phyloP scores from a whole-genome alignment of 2,888 invertebrate genomes.

The Caenorhabditis drosophilae region DNA sequence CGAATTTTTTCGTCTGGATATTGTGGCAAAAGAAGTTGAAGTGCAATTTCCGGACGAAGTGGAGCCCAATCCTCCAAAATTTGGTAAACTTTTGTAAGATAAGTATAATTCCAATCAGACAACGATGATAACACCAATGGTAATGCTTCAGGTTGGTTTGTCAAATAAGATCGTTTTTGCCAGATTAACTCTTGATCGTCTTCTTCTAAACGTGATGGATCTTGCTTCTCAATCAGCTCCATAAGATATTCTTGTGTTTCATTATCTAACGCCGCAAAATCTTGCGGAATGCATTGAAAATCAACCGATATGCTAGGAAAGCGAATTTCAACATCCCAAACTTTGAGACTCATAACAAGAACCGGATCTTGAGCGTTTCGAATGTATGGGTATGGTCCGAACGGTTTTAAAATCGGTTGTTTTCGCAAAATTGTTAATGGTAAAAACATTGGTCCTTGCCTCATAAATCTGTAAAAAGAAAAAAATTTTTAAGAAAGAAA shows the following conservation, averaged over 20 bases:
- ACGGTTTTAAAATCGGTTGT: conserved; percentile 54
- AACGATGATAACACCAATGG: conserved; percentile 60
- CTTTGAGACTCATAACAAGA: conserved; percentile 55
- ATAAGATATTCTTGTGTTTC: conserved; percentile 68
- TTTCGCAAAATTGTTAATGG: conserved; percentile 41
- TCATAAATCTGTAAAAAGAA: conserved; percentile 32
- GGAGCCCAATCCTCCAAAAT: conserved; percentile 83
- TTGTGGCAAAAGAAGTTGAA: conserved; percentile 90
- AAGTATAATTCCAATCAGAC: conserved; percentile 44
- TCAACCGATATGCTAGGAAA: conserved; percentile 53
- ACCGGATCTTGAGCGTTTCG: conserved; percentile 53
- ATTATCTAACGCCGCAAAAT: conserved; percentile 68
- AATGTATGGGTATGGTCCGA: conserved; percentile 61
- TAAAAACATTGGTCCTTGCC: conserved; percentile 48
- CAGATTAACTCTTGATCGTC: conserved; percentile 71
- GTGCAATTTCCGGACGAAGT: conserved; percentile 84
- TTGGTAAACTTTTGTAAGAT: conserved; percentile 75
- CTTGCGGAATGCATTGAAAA: conserved; percentile 40
- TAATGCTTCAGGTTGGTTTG: conserved; percentile 66
- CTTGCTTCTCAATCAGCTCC: conserved; percentile 69
- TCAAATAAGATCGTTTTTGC: conserved; percentile 71
- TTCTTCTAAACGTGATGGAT: conserved; percentile 57
- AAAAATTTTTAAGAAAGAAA: conserved; percentile 1
- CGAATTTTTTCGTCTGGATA: conserved; percentile 91
- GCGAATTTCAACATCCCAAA: conserved; percentile 53